Evolutionary conservation across 35 echinoderm and acorn worm genomes (phyloP), one percentile per base, ranked within the genome.

Genomic region (Apostichopus japonicus): DNA sequence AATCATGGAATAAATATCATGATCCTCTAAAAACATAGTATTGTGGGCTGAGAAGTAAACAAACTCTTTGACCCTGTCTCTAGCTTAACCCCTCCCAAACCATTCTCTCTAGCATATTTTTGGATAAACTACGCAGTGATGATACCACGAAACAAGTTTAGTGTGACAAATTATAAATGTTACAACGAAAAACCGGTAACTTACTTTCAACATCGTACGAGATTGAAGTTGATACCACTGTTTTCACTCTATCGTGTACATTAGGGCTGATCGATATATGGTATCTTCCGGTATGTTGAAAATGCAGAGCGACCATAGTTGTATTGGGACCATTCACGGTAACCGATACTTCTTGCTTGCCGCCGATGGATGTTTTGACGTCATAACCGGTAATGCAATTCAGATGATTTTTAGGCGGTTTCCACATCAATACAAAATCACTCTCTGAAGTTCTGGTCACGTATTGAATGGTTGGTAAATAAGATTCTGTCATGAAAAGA

Each of bases 201-300:
- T 84, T 84, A 84, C 81, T 22, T 84, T 84, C 53, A 23, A 84
- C 23, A 58, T 84, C 81, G 53, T 57, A 23, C n/a, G 10, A 5
- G 23, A 54, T 84, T 58, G 81, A 57, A 19, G 81, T 24, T 53
- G 19, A 23, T 19, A 84, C 54, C 6, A 6, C 22, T 3, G 81
- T 84, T 14, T 54, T 58, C 1, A 84, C 6, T 8, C 55, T 84
- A 58, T 84, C 81, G 15, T 24, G 9, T 53, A 57, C 24, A 23
- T 58, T 23, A 16, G 81, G 81, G 10, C 55, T 84, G 16, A 84
- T 17, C 22, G 22, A 21, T 10, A 84, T 84, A 55, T 1, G 56
- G 51, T 84, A 58, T 84, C 81, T 84, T 3, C 81, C 81, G 10
- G 81, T 55, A 8, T 57, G 17, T 23, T 84, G 21, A 57, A 84